Evolutionary conservation across 2,888 invertebrate species (phyloP), one percentile per base, ranked within the genome.

Genomic region (Dinocampus coccinellae): DNA sequence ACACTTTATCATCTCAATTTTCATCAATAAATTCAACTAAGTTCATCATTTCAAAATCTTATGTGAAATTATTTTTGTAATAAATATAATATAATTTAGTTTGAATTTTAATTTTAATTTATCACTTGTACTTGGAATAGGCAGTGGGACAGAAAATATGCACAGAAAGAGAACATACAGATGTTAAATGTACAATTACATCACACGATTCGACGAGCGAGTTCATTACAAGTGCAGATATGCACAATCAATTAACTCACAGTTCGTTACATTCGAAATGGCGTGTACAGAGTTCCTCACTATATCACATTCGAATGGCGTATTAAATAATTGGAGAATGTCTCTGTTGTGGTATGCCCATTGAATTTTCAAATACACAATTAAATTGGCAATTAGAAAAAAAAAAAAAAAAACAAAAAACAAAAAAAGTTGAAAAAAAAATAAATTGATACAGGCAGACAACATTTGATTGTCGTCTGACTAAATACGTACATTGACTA

Each of bases 211-310:
- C 63, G 52, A 33, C 52, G 52, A 64, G 47, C 33, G 10, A 33
- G 52, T 52, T 64, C 63, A 64, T 64, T 64, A 64, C 63, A 64
- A 62, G 47, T 52, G 52, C 52, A 47, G 52, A 64, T 64, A 64
- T 52, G 29, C 29, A 64, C 52, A 64, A 64, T 52, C 52, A 64
- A 62, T 62, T 62, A 62, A 62, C 62, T 24, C 39, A 39, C 36
- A 36, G 62, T 62, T 62, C 62, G 39, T 22, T 62, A 62, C 42
- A 62, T 42, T 62, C 24, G 24, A 62, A 47, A 42, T 62, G 22
- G 36, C 24, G 62, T 62, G 39, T 39, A 62, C 24, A 62, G 39
- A 39, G 34, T 16, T 47, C 47, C 16, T 22, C 26, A 24, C 42
- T 62, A 24, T 39, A 62, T 36, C n/a, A 42, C 39, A 62, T 34